Evolutionary conservation across 2,797 vertebrate species (phyloP).

Genomic region (Anas bernieri): DNA sequence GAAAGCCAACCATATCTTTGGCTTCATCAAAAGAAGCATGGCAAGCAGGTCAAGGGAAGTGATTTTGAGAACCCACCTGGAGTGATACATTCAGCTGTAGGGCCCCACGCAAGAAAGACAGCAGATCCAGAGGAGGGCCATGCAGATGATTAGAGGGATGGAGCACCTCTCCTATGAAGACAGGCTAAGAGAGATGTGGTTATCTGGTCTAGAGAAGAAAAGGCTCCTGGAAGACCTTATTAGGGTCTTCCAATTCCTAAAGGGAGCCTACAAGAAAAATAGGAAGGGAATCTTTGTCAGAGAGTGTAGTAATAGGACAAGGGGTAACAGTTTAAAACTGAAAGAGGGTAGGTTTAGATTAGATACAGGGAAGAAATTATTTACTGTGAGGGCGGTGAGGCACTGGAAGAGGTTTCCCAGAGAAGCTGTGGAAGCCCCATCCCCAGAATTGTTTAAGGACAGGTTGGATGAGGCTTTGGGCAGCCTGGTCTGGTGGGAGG

Average conservation of each 20-base stretch:
- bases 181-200: not conserved
- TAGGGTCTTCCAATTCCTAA: not conserved
- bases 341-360: not conserved
- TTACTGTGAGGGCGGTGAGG: not conserved
- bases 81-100: not conserved
- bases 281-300: not conserved
- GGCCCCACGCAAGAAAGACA: no score
- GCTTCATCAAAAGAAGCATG: not conserved
- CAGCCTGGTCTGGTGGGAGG: not conserved
- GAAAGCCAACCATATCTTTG: not conserved
- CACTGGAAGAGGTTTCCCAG: not conserved
- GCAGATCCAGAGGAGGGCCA: no score
- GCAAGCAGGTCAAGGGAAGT: not conserved
- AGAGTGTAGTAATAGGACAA: not conserved
- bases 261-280: not conserved
- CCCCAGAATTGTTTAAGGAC: not conserved
- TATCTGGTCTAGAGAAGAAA: not conserved
- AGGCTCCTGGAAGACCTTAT: not conserved
- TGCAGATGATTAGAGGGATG: not conserved
- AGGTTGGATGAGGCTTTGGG: not conserved
- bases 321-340: not conserved
- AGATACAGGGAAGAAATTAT: not conserved
- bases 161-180: not conserved
- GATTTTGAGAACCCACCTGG: not conserved
- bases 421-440: not conserved